Base-by-base conservation (phyloP, 2,113 vertebrate species). In the Eretmochelys imbricata region DNA sequence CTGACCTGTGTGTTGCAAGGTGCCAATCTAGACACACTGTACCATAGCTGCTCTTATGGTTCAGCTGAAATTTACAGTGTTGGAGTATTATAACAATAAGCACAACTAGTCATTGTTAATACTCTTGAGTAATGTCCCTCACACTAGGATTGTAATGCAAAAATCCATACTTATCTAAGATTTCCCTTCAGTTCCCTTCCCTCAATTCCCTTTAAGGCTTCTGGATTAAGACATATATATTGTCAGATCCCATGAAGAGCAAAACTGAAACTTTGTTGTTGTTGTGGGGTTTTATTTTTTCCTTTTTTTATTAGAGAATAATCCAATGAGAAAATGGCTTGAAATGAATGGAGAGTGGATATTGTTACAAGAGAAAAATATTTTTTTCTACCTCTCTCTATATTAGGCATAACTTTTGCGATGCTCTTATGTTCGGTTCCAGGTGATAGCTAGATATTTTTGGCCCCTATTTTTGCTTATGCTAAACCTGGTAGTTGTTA, bases 181-280 rank as follows among this genome's bases (percentile, higher is more conserved):
- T 93, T 85, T 94, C 51, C 80, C 91, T 96, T 96, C 89, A 42
- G 5, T 42, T 42, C 42, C 42, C 42, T 42, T 42, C 42, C 42
- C 42, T 42, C 42, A 42, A 42, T 42, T 42, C 42, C 42, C 42
- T 42, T 42, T 42, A 42, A 93, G 48, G 27, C 69, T 94, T 25
- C 91, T 97, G n/a, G 50, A 94, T 91, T 13, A 83, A 31, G 81
- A 91, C 84, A 82, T 95, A 96, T 92, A 94, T 93, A 91, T 3
- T 1, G 0, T 54, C 82, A 75, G 86, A 93, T 96, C 89, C 92
- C 53, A 87, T 83, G 91, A 91, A 49, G 19, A 90, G 50, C 27
- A 80, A 88, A 94, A 95, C 85, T 95, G 91, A 85, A 38, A n/a
- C n/a, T 72, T n/a, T 31, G 27, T 57, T 57, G 55, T 69, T n/a